A percentile compares a stretch with the other conserved stretches of the same genome.
Conservation (phyloP, 2,797 vertebrate species). For the Fundulus diaphanus region DNA sequence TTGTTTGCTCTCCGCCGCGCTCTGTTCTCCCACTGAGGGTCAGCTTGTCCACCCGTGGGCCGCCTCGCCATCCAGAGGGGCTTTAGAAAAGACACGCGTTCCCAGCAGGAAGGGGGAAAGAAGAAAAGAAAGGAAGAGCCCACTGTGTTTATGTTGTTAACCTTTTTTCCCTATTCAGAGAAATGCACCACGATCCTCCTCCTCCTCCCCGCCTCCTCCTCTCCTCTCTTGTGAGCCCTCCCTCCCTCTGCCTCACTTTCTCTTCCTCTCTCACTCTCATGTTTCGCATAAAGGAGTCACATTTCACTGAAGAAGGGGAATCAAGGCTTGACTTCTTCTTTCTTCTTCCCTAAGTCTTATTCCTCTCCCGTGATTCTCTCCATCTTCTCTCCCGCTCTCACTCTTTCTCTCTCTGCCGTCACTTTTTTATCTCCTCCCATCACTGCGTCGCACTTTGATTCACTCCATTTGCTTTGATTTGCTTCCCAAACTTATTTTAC, state of each 20-base stretch:
- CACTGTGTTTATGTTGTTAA: slow-evolving; percentile 63
- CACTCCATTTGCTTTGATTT: slow-evolving; percentile 22
- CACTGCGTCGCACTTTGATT: slow-evolving; percentile 29
- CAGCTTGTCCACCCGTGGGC: slow-evolving; percentile 38
- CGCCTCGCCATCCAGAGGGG: slow-evolving; percentile 23
- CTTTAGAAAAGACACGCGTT: slow-evolving; percentile 31
- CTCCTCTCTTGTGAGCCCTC: slow-evolving; percentile 36
- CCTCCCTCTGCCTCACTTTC: slow-evolving; percentile 50
- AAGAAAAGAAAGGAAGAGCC: slow-evolving; percentile 26
- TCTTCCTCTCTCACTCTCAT: slow-evolving; percentile 62
- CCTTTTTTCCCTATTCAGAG: slow-evolving; percentile 67
- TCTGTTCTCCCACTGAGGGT: slow-evolving; percentile 34
- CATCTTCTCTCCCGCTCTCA: neutral
- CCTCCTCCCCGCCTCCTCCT: slow-evolving; percentile 2
- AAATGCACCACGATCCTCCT: slow-evolving; percentile 60
- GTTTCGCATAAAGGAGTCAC: slow-evolving; percentile 80
- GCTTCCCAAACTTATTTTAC: slow-evolving; percentile 46
- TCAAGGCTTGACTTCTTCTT: slow-evolving; percentile 55
- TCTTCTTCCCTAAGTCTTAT: slow-evolving; percentile 34
- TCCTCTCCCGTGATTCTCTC: slow-evolving; percentile 13
- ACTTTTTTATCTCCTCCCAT: neutral
- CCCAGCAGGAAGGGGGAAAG: slow-evolving; percentile 15
- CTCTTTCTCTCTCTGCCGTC: slow-evolving; percentile 4
- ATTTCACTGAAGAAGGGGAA: slow-evolving; percentile 74
- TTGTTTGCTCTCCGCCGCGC: slow-evolving; percentile 46